phyloP scores from a whole-genome alignment of 1,140 invertebrate species.

The Dreissena polymorpha region DNA sequence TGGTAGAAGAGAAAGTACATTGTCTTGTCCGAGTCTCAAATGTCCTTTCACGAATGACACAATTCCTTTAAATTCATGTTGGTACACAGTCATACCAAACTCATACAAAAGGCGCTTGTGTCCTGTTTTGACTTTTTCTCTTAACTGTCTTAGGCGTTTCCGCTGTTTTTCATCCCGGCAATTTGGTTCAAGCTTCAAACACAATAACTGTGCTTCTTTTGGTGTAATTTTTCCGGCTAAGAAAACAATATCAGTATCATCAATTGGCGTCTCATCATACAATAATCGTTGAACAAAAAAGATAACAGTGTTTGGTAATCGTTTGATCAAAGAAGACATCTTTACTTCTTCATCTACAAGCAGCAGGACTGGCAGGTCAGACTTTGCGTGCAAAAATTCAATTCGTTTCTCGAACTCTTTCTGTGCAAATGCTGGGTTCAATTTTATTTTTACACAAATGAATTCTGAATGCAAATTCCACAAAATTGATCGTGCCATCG shows the following conservation, averaged over 20 bases:
- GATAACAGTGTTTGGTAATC: slow-evolving; percentile 37
- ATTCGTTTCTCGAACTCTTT: slow-evolving; percentile 32
- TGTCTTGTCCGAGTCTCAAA: slow-evolving; percentile 47
- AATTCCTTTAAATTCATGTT: slow-evolving; percentile 59
- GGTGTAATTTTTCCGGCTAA: slow-evolving; percentile 37
- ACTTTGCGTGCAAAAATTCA: slow-evolving; percentile 49
- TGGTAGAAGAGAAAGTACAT: not conserved
- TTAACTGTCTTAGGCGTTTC: slow-evolving; percentile 11
- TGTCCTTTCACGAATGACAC: slow-evolving; percentile 56
- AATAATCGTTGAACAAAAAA: slow-evolving; percentile 54
- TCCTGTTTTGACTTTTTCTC: slow-evolving; percentile 15
- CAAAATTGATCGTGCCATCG: slow-evolving; percentile 51
- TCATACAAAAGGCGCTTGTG: slow-evolving; percentile 55
- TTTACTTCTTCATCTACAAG: slow-evolving; percentile 64
- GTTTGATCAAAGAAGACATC: slow-evolving; percentile 39
- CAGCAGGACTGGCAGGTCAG: slow-evolving; percentile 49
- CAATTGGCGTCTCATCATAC: not conserved
- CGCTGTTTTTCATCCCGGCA: slow-evolving; percentile 11
- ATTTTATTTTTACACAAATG: slow-evolving; percentile 48
- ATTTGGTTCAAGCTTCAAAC: slow-evolving; percentile 34
- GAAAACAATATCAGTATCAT: slow-evolving; percentile 14
- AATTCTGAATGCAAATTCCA: slow-evolving; percentile 52
- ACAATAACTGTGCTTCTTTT: slow-evolving; percentile 28
- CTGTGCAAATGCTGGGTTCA: not conserved
- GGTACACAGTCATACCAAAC: slow-evolving; percentile 55